Base-by-base conservation (phyloP, 1,140 invertebrate genomes). In the Chymomyza costata region DNA sequence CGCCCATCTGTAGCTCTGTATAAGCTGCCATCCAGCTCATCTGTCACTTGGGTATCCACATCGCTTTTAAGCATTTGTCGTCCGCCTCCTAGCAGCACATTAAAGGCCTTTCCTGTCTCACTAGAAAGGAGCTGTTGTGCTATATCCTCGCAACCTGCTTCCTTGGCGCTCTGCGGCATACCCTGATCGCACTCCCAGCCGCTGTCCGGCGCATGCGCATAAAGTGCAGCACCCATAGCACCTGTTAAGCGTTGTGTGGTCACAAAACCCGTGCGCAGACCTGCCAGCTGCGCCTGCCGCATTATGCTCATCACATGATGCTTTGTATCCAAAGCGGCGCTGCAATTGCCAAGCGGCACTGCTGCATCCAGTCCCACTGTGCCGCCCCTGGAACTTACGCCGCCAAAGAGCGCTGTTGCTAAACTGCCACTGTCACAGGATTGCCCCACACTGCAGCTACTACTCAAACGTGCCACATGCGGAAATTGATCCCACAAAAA, bases 61-160 rank as follows among this genome's bases (percentile, higher is more conserved):
- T 60, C 15, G 14, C 37, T 17, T 1, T 44, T 70, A 1, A 83
- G 38, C 43, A 82, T 57, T 52, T 83, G 81, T 3, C 80, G 46
- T 0, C 81, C 81, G 1, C 81, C 81, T 3, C 81, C 81, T 1
- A 83, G 51, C 2, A 83, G 25, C 5, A 83, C 66, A 28, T 83
- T 83, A 0, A 83, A 18, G 0, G 50, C 17, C 7, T 45, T 39
- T 0, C 58, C 80, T 6, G 61, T 52, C 6, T 35, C 46, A 1
- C 61, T 40, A 0, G 37, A 34, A n/a, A 83, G 54, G 0, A 83
- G 19, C 31, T 83, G 80, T 5, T 18, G 37, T 3, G 80, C 80
- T 5, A 68, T 54, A 52, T 81, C 74, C 18, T 44, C 13, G 18
- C 80, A 83, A 0, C 56, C 67, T 1, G 46, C n/a, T 0, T 48